Percentiles rank a stretch among this genome's conserved stretches.
Evolutionary conservation across 2,888 invertebrate genomes (phyloP).

Genomic region (Idaea biselata): DNA sequence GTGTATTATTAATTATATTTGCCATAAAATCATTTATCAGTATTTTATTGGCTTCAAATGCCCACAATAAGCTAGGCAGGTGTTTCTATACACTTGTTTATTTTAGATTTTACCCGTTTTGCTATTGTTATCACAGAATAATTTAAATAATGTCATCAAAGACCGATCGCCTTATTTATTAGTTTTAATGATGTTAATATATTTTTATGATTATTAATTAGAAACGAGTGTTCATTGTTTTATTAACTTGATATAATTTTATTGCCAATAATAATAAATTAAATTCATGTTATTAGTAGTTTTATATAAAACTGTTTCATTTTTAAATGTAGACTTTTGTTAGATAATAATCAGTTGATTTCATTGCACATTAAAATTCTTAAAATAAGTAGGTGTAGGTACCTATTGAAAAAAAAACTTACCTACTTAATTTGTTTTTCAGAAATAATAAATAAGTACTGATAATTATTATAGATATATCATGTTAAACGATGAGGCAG

Average conservation of each 20-base stretch:
- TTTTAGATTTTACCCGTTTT: not conserved
- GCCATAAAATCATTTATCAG: conserved; percentile 13
- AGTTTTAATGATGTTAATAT: not conserved
- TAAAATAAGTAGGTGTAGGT: not conserved
- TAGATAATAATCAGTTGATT: not conserved
- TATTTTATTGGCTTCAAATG: conserved; percentile 18
- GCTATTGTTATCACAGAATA: not conserved
- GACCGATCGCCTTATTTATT: not conserved
- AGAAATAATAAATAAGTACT: not conserved
- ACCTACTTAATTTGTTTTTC: not conserved
- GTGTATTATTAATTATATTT: conserved; percentile 16
- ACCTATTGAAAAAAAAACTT: not conserved
- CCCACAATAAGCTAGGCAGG: conserved; percentile 9
- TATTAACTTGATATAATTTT: not conserved
- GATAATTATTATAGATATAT: not conserved
- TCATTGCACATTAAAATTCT: not conserved
- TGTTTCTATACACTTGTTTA: not conserved
- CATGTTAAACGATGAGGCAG: not conserved
- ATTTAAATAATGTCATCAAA: conserved; percentile 1
- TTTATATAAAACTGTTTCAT: not conserved
- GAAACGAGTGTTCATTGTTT: not conserved
- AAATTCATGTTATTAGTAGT: not conserved
- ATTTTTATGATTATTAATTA: not conserved
- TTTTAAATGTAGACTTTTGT: not conserved
- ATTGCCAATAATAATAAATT: not conserved